These are phyloP conservation scores for Semotilus atromaculatus DNA, from an alignment of 2,797 vertebrate genomes.

Conservation along the genomic window DNA sequence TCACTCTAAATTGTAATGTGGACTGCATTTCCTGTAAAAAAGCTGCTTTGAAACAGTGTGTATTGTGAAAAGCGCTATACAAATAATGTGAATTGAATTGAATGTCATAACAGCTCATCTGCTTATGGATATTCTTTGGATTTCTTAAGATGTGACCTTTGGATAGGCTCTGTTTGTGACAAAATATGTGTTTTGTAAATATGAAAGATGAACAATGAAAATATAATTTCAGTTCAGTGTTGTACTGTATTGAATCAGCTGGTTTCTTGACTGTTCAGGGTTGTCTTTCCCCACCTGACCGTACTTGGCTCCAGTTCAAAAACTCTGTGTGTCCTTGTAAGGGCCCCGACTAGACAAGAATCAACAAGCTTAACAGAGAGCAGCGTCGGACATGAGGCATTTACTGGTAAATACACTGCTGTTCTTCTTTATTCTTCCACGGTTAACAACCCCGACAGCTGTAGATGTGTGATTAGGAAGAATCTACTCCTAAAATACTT, in stretches of 20 bases:
- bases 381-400: conserved; percentile 68
- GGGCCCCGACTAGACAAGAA: conserved; percentile 50
- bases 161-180: background rate
- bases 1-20: too few species aligned
- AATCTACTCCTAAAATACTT: conserved; percentile 27
- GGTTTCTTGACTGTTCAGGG: background rate
- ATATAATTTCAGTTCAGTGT: background rate
- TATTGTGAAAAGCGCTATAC: too few species aligned
- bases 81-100: too few species aligned
- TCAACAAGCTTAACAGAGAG: conserved; percentile 55
- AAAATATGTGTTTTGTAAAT: background rate
- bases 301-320: conserved; percentile 73
- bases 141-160: background rate
- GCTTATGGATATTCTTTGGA: background rate
- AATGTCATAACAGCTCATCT: background rate
- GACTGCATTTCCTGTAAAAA: too few species aligned
- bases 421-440: background rate
- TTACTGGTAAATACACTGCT: conserved; percentile 69
- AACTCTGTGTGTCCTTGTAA: conserved; percentile 64
- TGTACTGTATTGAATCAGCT: background rate
- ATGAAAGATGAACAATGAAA: background rate
- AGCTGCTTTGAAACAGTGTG: too few species aligned
- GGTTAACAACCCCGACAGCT: background rate
- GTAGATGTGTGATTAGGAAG: background rate
- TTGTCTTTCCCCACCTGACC: conserved; percentile 66